Conservation (phyloP, 2,888 invertebrate genomes). For the Orchesellides sinensis region DNA sequence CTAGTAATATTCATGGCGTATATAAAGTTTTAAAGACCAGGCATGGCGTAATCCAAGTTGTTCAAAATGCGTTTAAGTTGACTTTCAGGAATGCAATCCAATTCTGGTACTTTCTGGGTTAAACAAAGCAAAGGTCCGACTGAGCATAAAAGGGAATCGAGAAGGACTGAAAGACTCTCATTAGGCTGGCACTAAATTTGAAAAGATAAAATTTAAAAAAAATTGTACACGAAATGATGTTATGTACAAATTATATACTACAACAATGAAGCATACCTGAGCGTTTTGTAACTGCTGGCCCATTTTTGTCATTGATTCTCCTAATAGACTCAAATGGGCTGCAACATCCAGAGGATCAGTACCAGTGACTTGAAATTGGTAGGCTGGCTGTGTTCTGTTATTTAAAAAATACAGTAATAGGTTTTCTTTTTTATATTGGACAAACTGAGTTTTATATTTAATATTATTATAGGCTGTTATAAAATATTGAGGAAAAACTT, state of each 20-base stretch:
- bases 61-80: conserved; percentile 85
- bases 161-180: conserved; percentile 92
- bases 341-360: conserved; percentile 93
- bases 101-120: conserved; percentile 88
- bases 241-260: neutral
- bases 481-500: too few relatives aligned
- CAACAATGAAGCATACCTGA: conserved; percentile 80
- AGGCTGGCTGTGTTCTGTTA: conserved; percentile 20
- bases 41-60: conserved; percentile 97
- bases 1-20: too few relatives aligned
- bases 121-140: conserved; percentile 92
- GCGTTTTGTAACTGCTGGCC: conserved; percentile 95
- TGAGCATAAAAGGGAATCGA: conserved; percentile 95
- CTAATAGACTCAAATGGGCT: conserved; percentile 92
- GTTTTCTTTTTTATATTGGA: too few relatives aligned
- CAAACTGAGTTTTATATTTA: too few relatives aligned
- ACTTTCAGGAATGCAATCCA: conserved; percentile 82
- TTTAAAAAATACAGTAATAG: neutral
- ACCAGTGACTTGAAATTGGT: conserved; percentile 77
- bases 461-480: too few relatives aligned
- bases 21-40: conserved; percentile 80
- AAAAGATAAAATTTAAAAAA: neutral
- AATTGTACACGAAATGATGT: neutral
- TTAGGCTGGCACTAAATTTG: conserved; percentile 90
- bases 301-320: conserved; percentile 95